These are phyloP conservation scores for Dasyornis broadbenti DNA, from an alignment of 2,113 vertebrate genomes.

Conservation along the genomic window DNA sequence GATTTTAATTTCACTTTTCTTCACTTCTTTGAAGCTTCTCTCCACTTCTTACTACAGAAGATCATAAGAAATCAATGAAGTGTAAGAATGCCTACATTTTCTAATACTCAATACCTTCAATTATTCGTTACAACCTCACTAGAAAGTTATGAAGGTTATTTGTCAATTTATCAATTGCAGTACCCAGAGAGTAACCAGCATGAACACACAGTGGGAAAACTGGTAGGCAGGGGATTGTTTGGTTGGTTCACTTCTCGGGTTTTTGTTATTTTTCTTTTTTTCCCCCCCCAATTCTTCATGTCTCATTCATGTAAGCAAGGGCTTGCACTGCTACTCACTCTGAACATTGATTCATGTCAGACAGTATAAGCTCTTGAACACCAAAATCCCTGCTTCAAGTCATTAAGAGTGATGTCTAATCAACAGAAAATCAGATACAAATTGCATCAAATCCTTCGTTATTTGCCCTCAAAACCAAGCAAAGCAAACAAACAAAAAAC, in stretches of 20 bases:
- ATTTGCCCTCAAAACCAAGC: background rate
- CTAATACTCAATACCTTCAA: background rate
- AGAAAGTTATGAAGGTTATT: background rate
- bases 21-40: background rate
- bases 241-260: accelerated
- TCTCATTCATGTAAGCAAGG: background rate
- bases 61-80: background rate
- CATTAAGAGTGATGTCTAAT: background rate
- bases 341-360: accelerated
- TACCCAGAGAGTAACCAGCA: background rate
- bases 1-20: background rate
- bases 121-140: background rate
- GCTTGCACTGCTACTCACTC: background rate
- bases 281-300: background rate
- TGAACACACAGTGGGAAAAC: background rate
- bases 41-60: background rate
- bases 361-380: background rate
- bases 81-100: background rate
- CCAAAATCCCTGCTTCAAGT: background rate
- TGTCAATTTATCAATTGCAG: background rate
- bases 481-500: background rate
- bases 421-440: background rate
- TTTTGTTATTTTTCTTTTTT: background rate
- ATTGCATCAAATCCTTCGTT: background rate
- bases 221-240: accelerated